Base-by-base conservation (phyloP, 2,888 invertebrate genomes). In the Oegoconia quadripuncta region DNA sequence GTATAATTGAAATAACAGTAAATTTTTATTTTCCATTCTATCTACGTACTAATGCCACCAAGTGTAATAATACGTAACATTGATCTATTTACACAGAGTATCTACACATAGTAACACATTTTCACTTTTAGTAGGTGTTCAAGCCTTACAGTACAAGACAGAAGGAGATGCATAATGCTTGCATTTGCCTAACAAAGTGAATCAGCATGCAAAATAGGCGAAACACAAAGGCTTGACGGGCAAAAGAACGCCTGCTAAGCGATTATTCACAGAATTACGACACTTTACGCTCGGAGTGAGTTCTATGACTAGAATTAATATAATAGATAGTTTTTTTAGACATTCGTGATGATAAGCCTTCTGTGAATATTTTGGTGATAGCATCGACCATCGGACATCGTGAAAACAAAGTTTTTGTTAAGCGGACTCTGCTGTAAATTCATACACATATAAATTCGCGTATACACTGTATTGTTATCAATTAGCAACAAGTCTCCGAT, bases 231-330 rank as follows among this genome's bases (percentile, higher is more conserved):
- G 41, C 29, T 29, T 14, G 34, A 40, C 42, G 33, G 37, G 45
- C 55, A 55, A 55, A 52, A 50, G 46, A 55, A 48, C 36, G 45
- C 41, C 46, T 46, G 52, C 42, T 53, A 56, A 56, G 40, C 52
- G 56, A 59, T 62, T 63, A 55, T 59, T 56, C 56, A 59, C 41
- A 17, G 41, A 44, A 45, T 57, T 57, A 39, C 59, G 44, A 48
- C 45, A 50, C 33, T 32, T 13, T 9, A n/a, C 20, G 11, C 18
- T 16, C 18, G 12, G 29, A 7, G 29, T 12, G 8, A 5, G 31
- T 18, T 15, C 31, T 20, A 18, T 9, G 7, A 22, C 6, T 22
- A 4, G 22, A 22, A n/a, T n/a, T 26, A n/a, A n/a, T 11, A 11
- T 12, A 26, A 26, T 2, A 3, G 11, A 11, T n/a, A n/a, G 12